phyloP scores from a whole-genome alignment of 2,113 vertebrate species.

The Perccottus glenii region DNA sequence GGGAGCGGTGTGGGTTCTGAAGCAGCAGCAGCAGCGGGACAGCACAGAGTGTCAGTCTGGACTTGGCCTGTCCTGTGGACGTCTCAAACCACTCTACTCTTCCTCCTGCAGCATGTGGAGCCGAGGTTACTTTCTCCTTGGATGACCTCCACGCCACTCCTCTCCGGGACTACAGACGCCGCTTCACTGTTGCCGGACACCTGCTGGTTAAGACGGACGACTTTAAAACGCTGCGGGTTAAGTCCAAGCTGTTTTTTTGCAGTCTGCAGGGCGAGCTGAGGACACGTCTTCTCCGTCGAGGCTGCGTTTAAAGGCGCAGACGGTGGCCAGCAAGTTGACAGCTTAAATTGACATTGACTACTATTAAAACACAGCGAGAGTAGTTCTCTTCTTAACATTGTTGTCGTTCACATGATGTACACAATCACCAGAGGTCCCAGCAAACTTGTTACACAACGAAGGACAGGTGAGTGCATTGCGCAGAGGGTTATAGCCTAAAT shows the following conservation, averaged over 20 bases:
- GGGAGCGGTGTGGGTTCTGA: not conserved
- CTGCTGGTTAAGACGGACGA: conserved; percentile 9
- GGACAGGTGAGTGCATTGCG: conserved; percentile 81
- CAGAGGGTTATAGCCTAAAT: not conserved
- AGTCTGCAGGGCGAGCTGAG: conserved; percentile 34
- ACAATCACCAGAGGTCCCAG: conserved; percentile 92
- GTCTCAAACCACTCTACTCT: not conserved
- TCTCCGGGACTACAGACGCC: conserved; percentile 15
- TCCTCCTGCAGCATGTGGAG: conserved; percentile 37
- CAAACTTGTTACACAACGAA: conserved; percentile 90
- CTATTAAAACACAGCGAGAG: not conserved
- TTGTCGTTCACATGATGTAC: conserved; percentile 85
- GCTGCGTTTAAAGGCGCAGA: conserved; percentile 39
- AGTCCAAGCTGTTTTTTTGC: conserved; percentile 11
- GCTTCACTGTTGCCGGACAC: conserved; percentile 22
- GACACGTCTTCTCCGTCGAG: conserved; percentile 27
- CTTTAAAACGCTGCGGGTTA: not conserved
- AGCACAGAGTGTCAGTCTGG: conserved; percentile 5
- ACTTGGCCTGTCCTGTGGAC: not conserved
- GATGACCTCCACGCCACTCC: conserved; percentile 65
- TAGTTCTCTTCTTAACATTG: not conserved
- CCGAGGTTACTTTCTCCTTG: conserved; percentile 65
- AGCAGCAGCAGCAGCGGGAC: not conserved
- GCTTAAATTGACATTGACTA: not conserved
- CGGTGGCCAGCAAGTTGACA: not conserved